phyloP scores from a whole-genome alignment of 2,797 vertebrate genomes.

The Coregonus sp. region DNA sequence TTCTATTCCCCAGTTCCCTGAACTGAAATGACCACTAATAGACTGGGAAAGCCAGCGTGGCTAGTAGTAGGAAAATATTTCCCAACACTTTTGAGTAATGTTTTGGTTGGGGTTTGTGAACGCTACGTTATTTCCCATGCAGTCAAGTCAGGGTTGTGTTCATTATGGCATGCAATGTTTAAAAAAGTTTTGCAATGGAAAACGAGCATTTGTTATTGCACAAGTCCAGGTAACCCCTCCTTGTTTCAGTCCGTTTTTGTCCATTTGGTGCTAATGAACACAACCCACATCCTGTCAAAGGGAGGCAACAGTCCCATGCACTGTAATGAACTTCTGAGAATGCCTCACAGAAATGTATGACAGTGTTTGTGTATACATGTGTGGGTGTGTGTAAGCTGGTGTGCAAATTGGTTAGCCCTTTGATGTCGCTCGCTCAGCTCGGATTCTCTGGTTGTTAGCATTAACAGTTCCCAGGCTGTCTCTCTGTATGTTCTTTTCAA shows the following conservation, averaged over 20 bases:
- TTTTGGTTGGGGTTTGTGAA: not conserved
- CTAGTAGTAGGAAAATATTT: not conserved
- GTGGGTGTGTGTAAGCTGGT: conserved; percentile 71
- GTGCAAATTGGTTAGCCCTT: conserved; percentile 67
- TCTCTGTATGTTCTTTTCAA: conserved; percentile 65
- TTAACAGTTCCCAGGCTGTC: conserved; percentile 72
- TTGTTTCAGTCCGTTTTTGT: not conserved
- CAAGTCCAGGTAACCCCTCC: not conserved
- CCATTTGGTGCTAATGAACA: not conserved
- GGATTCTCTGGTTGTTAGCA: conserved; percentile 61
- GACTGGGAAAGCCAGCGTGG: not conserved
- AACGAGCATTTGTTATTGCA: too few relatives aligned
- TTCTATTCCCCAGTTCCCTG: conserved; percentile 25
- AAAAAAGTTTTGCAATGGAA: not conserved
- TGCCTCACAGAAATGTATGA: conserved; percentile 56
- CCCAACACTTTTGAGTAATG: not conserved
- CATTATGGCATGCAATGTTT: not conserved
- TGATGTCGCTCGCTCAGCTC: conserved; percentile 66
- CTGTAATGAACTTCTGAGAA: conserved; percentile 71
- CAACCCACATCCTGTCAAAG: conserved; percentile 10
- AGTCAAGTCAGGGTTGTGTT: not conserved
- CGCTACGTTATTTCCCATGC: not conserved
- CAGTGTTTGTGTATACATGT: conserved; percentile 54
- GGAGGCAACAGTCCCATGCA: conserved; percentile 64
- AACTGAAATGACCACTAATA: conserved; percentile 15